phyloP scores from a whole-genome alignment of 30 jellyfish, hydroid and myxozoan species.

The Hydractinia echinata region DNA sequence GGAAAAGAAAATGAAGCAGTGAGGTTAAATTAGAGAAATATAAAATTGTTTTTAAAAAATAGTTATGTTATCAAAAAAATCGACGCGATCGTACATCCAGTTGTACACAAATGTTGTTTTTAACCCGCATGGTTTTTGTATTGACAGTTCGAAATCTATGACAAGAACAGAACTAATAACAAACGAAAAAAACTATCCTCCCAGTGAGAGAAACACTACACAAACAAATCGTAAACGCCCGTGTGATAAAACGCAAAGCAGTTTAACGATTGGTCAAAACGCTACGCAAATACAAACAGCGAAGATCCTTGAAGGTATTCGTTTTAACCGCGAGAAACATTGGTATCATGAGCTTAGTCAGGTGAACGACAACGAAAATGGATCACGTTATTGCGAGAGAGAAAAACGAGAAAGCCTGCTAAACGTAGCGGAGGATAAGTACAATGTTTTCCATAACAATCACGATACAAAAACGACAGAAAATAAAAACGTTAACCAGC shows the following conservation, averaged over 20 bases:
- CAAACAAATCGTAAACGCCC: neutral
- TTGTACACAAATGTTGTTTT: neutral
- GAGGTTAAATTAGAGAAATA: neutral
- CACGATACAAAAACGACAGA: neutral
- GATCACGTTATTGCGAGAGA: too few relatives aligned
- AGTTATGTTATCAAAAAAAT: neutral
- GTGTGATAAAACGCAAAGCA: neutral
- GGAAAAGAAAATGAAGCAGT: neutral
- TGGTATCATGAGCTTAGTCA: too few relatives aligned
- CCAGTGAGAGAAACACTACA: neutral
- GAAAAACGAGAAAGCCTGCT: too few relatives aligned
- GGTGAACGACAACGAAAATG: too few relatives aligned
- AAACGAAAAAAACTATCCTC: neutral
- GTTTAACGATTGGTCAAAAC: too few relatives aligned
- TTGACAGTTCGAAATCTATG: neutral
- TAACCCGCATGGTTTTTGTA: neutral
- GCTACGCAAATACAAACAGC: too few relatives aligned
- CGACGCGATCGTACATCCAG: neutral
- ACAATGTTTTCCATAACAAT: neutral
- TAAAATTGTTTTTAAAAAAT: neutral
- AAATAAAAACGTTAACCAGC: neutral
- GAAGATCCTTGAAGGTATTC: too few relatives aligned
- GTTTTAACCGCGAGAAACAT: too few relatives aligned
- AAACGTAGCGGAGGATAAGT: too few relatives aligned
- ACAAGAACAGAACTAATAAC: neutral